A percentile compares a stretch with the other conserved stretches of the same genome.
Conservation (phyloP, 2,888 invertebrate genomes). For the Leptarthrus brevirostris region DNA sequence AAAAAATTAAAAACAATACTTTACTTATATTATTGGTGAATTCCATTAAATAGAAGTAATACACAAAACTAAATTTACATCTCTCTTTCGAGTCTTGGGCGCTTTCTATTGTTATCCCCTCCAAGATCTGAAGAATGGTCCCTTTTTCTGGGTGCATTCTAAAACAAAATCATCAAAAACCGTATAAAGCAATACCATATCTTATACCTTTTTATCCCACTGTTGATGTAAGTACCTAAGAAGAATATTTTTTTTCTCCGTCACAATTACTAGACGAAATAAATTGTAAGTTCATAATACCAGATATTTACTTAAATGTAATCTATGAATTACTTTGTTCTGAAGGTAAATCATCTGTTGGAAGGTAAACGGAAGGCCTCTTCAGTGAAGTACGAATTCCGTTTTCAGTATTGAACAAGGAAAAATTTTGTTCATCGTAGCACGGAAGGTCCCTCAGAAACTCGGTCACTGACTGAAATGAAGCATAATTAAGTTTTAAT, state of each 20-base stretch:
- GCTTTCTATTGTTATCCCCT: constrained; percentile 42
- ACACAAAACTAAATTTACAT: constrained; percentile 37
- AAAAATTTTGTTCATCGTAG: constrained; percentile 91
- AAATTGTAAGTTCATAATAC: too few relatives aligned
- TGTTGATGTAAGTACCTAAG: constrained; percentile 93
- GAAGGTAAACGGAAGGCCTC: constrained; percentile 90
- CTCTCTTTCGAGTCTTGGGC: constrained; percentile 49
- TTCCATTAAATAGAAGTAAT: constrained; percentile 35
- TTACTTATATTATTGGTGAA: constrained; percentile 29
- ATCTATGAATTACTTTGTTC: constrained; percentile 81
- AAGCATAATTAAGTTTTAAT: too few relatives aligned
- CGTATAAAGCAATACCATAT: too few relatives aligned
- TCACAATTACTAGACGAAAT: constrained; percentile 87
- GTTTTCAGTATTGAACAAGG: constrained; percentile 88
- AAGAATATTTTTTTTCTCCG: constrained; percentile 94
- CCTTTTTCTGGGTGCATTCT: constrained; percentile 50
- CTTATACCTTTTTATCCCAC: constrained; percentile 89
- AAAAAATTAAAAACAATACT: constrained; percentile 16
- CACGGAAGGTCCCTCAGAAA: constrained; percentile 92
- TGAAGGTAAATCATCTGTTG: constrained; percentile 91
- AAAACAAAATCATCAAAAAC: not conserved
- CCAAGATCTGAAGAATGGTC: constrained; percentile 44
- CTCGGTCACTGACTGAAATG: constrained; percentile 85
- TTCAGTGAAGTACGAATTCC: constrained; percentile 84
- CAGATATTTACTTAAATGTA: constrained; percentile 44